Conservation (phyloP, 30 jellyfish, hydroid and myxozoan genomes). For the Clytia hemisphaerica region DNA sequence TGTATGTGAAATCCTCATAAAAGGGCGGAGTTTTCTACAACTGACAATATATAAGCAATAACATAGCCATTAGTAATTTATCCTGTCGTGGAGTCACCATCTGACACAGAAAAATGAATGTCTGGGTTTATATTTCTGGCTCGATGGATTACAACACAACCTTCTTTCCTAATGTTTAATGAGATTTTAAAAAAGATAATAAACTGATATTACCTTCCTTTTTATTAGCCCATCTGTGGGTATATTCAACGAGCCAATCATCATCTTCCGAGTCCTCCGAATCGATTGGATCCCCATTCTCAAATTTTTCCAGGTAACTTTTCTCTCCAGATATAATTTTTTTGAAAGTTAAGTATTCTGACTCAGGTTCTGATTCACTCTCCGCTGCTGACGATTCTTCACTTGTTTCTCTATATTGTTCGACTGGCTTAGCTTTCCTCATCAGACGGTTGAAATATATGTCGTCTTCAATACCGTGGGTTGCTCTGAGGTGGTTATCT, state of each 20-base stretch:
- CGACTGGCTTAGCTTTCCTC: neutral
- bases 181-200: neutral
- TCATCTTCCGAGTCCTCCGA: constrained; percentile 12
- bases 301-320: neutral
- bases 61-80: too few species aligned
- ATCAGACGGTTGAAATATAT: neutral
- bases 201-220: neutral
- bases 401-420: neutral
- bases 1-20: too few species aligned
- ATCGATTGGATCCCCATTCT: constrained; percentile 8
- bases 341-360: neutral
- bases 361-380: constrained; percentile 3
- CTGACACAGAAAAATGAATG: too few species aligned
- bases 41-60: too few species aligned
- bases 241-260: constrained; percentile 4
- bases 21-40: too few species aligned
- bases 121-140: too few species aligned
- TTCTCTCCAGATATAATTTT: neutral
- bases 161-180: too few species aligned
- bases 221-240: neutral
- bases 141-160: too few species aligned
- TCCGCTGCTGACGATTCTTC: neutral
- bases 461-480: constrained; percentile 12
- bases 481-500: neutral
- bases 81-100: too few species aligned